Conservation (phyloP, 53 echinoderm and acorn worm genomes). For the Arbacia lixula region DNA sequence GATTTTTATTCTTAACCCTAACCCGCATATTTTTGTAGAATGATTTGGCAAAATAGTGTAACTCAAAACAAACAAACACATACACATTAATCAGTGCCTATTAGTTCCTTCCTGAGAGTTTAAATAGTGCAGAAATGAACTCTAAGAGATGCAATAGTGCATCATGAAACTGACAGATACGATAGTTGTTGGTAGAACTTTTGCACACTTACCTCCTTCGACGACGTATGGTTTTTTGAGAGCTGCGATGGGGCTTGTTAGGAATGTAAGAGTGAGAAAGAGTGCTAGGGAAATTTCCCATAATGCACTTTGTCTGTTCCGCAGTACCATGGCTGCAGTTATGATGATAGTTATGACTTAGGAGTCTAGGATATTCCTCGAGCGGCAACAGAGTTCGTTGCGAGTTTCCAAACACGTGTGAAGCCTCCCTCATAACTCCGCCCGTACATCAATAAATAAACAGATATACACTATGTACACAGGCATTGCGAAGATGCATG, state of each 20-base stretch:
- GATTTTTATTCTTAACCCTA: too few species aligned
- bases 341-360: constrained; percentile 18
- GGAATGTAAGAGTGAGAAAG: constrained; percentile 36
- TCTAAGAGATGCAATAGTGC: too few species aligned
- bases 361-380: background rate
- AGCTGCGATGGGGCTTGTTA: constrained; percentile 7
- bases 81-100: too few species aligned
- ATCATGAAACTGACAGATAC: too few species aligned
- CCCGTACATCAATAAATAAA: constrained; percentile 9
- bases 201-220: constrained; percentile 36
- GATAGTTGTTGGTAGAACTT: too few species aligned
- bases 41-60: too few species aligned
- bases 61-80: too few species aligned
- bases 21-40: too few species aligned
- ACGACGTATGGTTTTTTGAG: constrained; percentile 5
- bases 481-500: constrained; percentile 23
- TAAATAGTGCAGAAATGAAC: too few species aligned
- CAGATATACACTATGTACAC: constrained; percentile 42
- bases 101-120: too few species aligned
- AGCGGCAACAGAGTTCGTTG: background rate
- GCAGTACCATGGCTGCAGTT: constrained; percentile 13
- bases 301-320: constrained; percentile 1
- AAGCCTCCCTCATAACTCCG: constrained; percentile 37
- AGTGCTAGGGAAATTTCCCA: background rate
- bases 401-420: too few species aligned